Evolutionary conservation across 2,888 invertebrate genomes (phyloP).

Genomic region (Phasia obesa): DNA sequence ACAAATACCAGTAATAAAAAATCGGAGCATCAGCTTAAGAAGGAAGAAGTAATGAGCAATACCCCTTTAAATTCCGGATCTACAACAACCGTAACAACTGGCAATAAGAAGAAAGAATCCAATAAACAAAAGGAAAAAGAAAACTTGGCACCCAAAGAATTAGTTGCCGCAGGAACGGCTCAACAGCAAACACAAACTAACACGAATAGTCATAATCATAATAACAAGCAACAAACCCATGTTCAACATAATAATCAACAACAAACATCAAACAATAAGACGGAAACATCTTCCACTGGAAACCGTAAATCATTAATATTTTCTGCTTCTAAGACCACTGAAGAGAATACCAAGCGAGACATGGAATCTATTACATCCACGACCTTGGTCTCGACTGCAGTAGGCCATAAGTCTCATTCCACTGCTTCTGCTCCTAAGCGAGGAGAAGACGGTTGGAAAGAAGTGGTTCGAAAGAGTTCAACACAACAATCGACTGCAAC

Average conservation of each 20-base stretch:
- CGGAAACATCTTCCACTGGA: constrained; percentile 54
- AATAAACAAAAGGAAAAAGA: constrained; percentile 81
- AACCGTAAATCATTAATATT: constrained; percentile 73
- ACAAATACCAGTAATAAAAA: constrained; percentile 64
- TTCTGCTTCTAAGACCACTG: constrained; percentile 76
- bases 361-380: constrained; percentile 66
- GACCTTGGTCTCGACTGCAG: constrained; percentile 86
- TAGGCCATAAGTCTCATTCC: constrained; percentile 76
- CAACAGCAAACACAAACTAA: constrained; percentile 61
- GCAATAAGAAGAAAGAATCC: constrained; percentile 75
- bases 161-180: constrained; percentile 58
- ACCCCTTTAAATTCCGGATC: constrained; percentile 37
- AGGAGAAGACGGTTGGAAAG: constrained; percentile 98
- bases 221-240: constrained; percentile 50
- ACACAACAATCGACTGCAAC: constrained; percentile 82
- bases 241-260: constrained; percentile 63
- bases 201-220: constrained; percentile 50
- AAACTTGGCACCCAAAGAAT: constrained; percentile 80
- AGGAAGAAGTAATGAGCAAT: constrained; percentile 77
- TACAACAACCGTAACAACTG: constrained; percentile 43
- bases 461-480: constrained; percentile 94
- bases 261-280: constrained; percentile 21
- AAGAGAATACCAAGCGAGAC: constrained; percentile 51
- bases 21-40: constrained; percentile 77
- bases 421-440: constrained; percentile 83